Conservation (phyloP, 2,888 invertebrate species). For the Heteropelma amictum region DNA sequence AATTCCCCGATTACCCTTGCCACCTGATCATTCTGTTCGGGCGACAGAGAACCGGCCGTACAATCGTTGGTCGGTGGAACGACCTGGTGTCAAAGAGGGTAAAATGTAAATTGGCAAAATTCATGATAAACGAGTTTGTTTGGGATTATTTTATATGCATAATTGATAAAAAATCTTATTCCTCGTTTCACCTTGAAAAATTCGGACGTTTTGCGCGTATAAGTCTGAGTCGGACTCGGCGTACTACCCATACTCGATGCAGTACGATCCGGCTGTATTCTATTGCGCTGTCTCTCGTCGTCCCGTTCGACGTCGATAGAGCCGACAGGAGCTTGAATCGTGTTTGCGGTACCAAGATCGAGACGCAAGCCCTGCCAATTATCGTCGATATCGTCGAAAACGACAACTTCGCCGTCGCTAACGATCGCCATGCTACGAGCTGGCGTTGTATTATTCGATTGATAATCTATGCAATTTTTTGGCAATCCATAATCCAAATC, state of each 20-base stretch:
- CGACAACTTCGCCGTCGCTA: constrained; percentile 88
- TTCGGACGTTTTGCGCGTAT: constrained; percentile 77
- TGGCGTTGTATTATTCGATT: constrained; percentile 74
- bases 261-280: constrained; percentile 73
- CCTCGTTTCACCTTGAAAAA: constrained; percentile 79
- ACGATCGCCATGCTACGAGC: constrained; percentile 79
- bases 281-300: constrained; percentile 55
- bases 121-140: too few relatives aligned
- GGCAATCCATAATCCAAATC: constrained; percentile 76
- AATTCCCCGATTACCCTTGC: constrained; percentile 88
- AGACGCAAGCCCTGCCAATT: constrained; percentile 84
- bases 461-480: constrained; percentile 75
- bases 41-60: constrained; percentile 72
- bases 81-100: constrained; percentile 69
- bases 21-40: constrained; percentile 78
- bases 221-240: constrained; percentile 74
- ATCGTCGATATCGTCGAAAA: constrained; percentile 92
- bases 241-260: constrained; percentile 76
- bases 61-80: constrained; percentile 74
- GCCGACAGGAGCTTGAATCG: constrained; percentile 61
- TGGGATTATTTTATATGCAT: too few relatives aligned
- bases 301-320: constrained; percentile 65
- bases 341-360: constrained; percentile 69
- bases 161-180: too few relatives aligned
- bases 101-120: background rate